Conservation (phyloP, 2,113 vertebrate species). For the Archilochus colubris region DNA sequence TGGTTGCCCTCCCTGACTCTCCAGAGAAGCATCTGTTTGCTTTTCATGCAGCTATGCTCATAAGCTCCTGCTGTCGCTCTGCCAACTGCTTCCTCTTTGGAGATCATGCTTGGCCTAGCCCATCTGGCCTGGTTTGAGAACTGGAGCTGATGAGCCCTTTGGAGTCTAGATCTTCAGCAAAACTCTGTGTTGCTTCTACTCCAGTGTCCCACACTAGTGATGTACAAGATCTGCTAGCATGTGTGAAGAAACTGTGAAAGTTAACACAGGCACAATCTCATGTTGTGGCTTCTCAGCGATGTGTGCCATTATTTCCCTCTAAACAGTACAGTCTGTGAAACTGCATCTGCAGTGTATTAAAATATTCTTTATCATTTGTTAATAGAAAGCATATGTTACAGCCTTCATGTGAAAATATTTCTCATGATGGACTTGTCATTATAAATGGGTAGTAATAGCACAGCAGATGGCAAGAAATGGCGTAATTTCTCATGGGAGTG, state of each 20-base stretch:
- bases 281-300: not conserved
- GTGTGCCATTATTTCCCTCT: not conserved
- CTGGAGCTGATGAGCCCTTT: not conserved
- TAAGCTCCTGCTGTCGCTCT: not conserved
- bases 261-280: not conserved
- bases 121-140: not conserved
- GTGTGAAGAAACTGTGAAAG: not conserved
- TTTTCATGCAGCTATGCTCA: not conserved
- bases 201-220: not conserved
- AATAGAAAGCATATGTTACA: slow-evolving; percentile 60
- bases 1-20: not conserved
- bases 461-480: slow-evolving; percentile 17
- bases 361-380: slow-evolving; percentile 26
- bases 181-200: not conserved
- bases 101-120: not conserved
- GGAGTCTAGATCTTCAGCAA: not conserved
- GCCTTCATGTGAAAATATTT: slow-evolving; percentile 26
- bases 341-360: not conserved
- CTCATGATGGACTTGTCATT: slow-evolving; percentile 45
- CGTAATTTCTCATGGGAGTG: not conserved
- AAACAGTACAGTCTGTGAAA: not conserved
- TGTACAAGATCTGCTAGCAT: not conserved
- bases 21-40: not conserved
- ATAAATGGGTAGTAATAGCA: not conserved
- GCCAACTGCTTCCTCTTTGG: not conserved